phyloP scores from a whole-genome alignment of 2,888 invertebrate species.

The Synanthedon vespiformis region DNA sequence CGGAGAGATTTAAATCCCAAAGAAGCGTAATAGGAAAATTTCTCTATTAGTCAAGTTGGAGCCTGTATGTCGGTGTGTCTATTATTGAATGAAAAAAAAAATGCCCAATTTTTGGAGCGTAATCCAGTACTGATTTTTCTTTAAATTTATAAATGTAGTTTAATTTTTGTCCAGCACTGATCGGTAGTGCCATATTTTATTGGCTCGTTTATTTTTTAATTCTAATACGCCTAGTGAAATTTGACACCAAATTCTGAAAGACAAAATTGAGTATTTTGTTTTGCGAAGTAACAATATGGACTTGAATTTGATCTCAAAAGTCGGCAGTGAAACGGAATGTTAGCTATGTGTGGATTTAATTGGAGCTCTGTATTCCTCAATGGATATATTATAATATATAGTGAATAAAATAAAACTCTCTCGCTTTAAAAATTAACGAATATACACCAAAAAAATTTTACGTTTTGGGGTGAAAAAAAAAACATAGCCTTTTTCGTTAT shows the following conservation, averaged over 20 bases:
- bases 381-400: conserved; percentile 11
- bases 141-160: conserved; percentile 49
- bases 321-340: conserved; percentile 29
- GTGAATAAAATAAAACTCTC: not conserved
- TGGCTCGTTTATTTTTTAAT: conserved; percentile 50
- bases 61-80: conserved; percentile 50
- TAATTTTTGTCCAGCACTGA: conserved; percentile 64
- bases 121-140: conserved; percentile 65
- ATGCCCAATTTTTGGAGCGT: conserved; percentile 42
- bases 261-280: conserved; percentile 38
- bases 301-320: conserved; percentile 62
- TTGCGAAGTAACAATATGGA: conserved; percentile 43
- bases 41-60: conserved; percentile 61
- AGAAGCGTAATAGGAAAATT: conserved; percentile 48
- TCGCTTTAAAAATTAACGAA: not conserved
- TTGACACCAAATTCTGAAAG: conserved; percentile 64
- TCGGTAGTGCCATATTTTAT: conserved; percentile 63
- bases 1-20: not conserved
- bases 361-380: conserved; percentile 5
- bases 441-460: no score
- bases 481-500: no score
- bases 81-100: conserved; percentile 29
- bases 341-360: conserved; percentile 4
- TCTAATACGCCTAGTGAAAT: conserved; percentile 58
- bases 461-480: no score